Evolutionary conservation across 2,888 invertebrate genomes (phyloP), one percentile per base, ranked within the genome.

Genomic region (Drosophila ustulata): DNA sequence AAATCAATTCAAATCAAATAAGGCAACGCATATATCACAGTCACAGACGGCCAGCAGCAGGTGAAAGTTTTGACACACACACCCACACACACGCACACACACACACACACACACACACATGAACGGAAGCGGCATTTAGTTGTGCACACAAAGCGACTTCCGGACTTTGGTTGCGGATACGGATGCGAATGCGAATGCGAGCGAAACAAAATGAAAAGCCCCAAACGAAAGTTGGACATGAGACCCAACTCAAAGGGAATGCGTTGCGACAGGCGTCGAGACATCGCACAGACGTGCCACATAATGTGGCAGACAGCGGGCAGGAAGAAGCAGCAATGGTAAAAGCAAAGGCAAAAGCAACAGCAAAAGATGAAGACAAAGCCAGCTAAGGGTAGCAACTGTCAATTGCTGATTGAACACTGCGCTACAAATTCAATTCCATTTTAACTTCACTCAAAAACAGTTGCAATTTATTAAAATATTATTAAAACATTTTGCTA

Each of bases 171-270:
- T 3, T 11, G 34, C 11, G 11, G 11, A 34, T 63, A 41, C 59
- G 66, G 59, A 66, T 67, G 13, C 18, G 45, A 1, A 56, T 56
- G 45, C 61, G 49, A 23, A 43, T 34, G 13, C 43, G 23, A 23
- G 49, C 55, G 64, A 53, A 79, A 67, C 67, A 72, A 75, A 78
- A 81, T 70, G 82, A 81, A 80, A 81, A 75, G 71, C 75, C 63
- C 56, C 74, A 68, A 80, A 72, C 66, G 75, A 75, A 82, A 76
- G 66, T 75, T 79, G 67, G 61, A 64, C 69, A 66, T 41, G 58
- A 49, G 61, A 85, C 86, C 83, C 83, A 71, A 79, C 86, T 86
- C 86, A 86, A 77, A 56, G 74, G 57, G 59, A 80, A 77, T 74
- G 69, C 69, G 66, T 66, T 66, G 66, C 73, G 86, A 86, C 81